Evolutionary conservation across 2,797 vertebrate species (phyloP).

Genomic region (Delichon dasypus): DNA sequence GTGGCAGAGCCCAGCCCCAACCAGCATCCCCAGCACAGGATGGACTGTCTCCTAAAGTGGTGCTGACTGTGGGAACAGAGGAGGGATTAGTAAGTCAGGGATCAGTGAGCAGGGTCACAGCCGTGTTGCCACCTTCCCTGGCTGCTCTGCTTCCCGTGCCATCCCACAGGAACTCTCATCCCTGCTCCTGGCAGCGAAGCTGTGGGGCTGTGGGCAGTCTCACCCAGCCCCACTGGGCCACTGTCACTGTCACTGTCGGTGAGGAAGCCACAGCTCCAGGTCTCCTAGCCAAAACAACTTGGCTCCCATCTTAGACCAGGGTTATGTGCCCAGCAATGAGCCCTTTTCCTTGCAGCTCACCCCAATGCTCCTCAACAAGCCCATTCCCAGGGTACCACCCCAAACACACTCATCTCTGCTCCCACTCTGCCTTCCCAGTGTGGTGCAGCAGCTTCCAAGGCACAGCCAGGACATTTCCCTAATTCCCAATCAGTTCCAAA

Average conservation of each 20-base stretch:
- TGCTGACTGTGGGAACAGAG: rapidly evolving
- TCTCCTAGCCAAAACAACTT: background rate
- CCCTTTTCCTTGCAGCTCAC: background rate
- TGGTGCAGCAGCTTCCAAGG: background rate
- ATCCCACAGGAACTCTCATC: rapidly evolving
- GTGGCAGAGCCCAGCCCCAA: background rate
- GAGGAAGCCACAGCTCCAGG: background rate
- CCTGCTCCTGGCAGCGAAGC: background rate
- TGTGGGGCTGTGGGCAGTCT: background rate
- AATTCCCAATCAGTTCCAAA: background rate
- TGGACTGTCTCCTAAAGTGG: background rate
- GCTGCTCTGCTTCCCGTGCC: background rate
- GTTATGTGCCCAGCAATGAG: rapidly evolving
- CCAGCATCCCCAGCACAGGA: background rate
- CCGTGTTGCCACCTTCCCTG: background rate
- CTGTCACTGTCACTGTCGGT: background rate
- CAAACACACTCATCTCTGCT: background rate
- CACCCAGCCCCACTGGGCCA: background rate
- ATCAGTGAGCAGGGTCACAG: background rate
- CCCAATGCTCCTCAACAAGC: background rate
- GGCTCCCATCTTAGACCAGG: rapidly evolving
- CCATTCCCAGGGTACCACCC: background rate
- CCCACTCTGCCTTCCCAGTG: background rate
- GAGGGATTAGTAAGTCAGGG: rapidly evolving
- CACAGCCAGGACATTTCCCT: background rate